These are phyloP conservation scores for Phyllopteryx taeniolatus DNA, from an alignment of 2,113 vertebrate genomes.

Conservation along the genomic window DNA sequence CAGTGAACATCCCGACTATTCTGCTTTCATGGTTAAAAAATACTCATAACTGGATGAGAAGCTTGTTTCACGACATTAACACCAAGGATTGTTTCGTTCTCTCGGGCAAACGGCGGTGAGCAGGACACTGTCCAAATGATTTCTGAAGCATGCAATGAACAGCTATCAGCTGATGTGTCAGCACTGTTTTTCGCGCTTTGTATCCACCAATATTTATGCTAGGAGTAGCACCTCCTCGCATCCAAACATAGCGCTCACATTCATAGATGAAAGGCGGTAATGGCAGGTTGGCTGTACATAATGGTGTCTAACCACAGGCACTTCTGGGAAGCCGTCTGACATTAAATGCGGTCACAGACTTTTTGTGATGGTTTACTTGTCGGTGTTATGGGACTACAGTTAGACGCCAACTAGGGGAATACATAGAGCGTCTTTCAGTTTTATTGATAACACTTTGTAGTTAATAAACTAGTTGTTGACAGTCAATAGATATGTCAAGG, in stretches of 20 bases:
- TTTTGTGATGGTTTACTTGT: slow-evolving; percentile 32
- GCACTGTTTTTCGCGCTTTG: background rate
- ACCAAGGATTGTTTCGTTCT: background rate
- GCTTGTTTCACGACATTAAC: background rate
- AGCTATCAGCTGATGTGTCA: slow-evolving; percentile 15
- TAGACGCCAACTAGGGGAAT: background rate
- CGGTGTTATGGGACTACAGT: background rate
- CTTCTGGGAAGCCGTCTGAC: slow-evolving; percentile 22
- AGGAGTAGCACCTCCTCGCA: slow-evolving; percentile 17
- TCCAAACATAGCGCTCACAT: slow-evolving; percentile 24
- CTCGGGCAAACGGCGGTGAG: background rate
- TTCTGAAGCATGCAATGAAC: slow-evolving; percentile 18
- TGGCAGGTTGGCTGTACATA: slow-evolving; percentile 36
- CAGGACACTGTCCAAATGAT: slow-evolving; percentile 9
- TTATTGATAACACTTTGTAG: no score
- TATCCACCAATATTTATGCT: slow-evolving; percentile 23
- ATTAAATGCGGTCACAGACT: slow-evolving; percentile 29
- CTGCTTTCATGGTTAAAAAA: slow-evolving; percentile 39
- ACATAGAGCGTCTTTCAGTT: no score
- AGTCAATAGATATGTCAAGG: no score
- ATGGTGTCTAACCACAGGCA: slow-evolving; percentile 35
- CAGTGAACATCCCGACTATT: slow-evolving; percentile 24
- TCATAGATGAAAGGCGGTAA: slow-evolving; percentile 39
- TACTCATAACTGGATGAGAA: background rate
- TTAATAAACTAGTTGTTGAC: no score